Base-by-base conservation (phyloP, 2,888 invertebrate species). In the Hartigia nigra region DNA sequence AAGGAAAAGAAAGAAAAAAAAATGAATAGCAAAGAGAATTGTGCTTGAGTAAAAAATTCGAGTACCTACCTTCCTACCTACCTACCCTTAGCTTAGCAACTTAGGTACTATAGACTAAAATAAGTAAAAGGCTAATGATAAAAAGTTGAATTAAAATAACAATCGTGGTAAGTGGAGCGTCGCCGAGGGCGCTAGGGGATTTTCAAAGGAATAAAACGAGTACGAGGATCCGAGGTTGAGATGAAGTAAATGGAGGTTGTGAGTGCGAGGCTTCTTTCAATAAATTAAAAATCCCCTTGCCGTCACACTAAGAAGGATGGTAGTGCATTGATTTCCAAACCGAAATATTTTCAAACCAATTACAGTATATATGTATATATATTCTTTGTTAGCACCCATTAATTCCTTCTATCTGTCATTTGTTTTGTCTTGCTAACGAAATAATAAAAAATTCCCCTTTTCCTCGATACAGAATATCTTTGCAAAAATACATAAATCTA, bases 111-210 rank as follows among this genome's bases (percentile, higher is more conserved):
- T 1, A 9, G 32, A 76, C 35, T 76, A 80, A 84, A 85, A 84
- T 86, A 84, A 84, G 84, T 84, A 84, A 85, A 85, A 84, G 84
- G 80, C 85, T 86, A 87, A 88, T 88, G 82, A 85, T 82, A 84
- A 85, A 80, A 83, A 84, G 72, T 74, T 39, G 75, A 81, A 81
- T 83, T 82, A 77, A 81, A 83, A 83, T 82, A 82, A 83, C 81
- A 81, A 83, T 83, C 78, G 80, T 55, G 77, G 76, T 76, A 76
- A 81, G 79, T 79, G 79, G 39, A 79, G 14, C 70, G 74, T 76
- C 69, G 70, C 69, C 23, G 37, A 76, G 70, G 39, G 32, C 35
- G 34, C 12, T 32, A 5, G 72, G 32, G 31, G 32, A 72, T 72
- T 72, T 72, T 72, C 4, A 72, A 72, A 31, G 31, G 72, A 72